Evolutionary conservation across 2,797 vertebrate genomes (phyloP), one percentile per base, ranked within the genome.

Genomic region (Leptodactylus fallax): DNA sequence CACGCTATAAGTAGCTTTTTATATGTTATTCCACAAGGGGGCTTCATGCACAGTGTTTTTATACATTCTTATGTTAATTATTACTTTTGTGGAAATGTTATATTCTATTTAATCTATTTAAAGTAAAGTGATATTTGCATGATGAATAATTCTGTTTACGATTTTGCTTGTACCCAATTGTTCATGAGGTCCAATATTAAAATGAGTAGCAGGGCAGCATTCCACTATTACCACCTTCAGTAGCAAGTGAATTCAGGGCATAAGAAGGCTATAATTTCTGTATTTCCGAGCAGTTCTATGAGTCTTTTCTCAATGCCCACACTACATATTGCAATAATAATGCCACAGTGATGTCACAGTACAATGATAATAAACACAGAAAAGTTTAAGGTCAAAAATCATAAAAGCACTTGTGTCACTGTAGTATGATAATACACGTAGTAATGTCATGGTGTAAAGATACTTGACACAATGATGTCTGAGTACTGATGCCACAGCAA

Each of bases 1-100:
- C 65, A 60, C 23, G 16, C 25, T 77, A 11, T 61, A 85, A 55
- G 23, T 83, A 71, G 69, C 79, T 91, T 92, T 91, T 91, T 92
- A 92, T 92, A 90, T 49, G 77, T 90, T 83, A 81, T 93, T 95
- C 95, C 94, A 95, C 95, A 94, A 95, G 94, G 94, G 94, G 94
- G 94, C 94, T 95, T 93, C 92, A 90, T 90, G 90, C 88, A 90
- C 74, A 17, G 90, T 69, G 16, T 83, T 51, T 67, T 67, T 55
- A 23, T 45, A 10, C 17, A 72, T 71, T 19, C 81, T 51, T n/a
- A 25, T 25, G 47, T 84, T 23, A 74, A 60, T 60, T 1, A n/a
- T 14, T 56, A 9, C 14, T 58, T 65, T 60, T 72, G 9, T 71
- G 21, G 12, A 74, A 17, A 58, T 7, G 61, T 36, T 47, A 36